A percentile compares a stretch with the other conserved stretches of the same genome.
Evolutionary conservation across 2,113 vertebrate species (phyloP).

Genomic region (Pangasianodon gigas): DNA sequence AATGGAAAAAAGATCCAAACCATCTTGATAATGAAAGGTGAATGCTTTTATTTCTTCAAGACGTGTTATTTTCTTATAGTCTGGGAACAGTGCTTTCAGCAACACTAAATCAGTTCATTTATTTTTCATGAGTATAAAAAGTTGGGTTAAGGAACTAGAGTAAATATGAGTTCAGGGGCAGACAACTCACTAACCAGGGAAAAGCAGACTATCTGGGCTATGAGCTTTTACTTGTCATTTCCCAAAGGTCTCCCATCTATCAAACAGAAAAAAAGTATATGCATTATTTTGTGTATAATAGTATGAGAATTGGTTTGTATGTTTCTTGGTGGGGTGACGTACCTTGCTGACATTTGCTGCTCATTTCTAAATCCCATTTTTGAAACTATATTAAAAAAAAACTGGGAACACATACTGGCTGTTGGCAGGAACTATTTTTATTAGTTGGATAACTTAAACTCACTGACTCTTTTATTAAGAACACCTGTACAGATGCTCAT

Average conservation of each 20-base stretch:
- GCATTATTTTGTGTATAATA: background rate
- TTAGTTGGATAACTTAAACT: background rate
- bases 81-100: background rate
- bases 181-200: background rate
- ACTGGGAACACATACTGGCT: background rate
- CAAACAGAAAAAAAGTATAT: background rate
- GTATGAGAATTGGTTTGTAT: background rate
- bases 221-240: background rate
- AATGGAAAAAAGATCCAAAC: background rate
- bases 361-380: background rate
- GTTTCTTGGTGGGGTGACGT: background rate
- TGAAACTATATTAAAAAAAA: background rate
- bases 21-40: conserved; percentile 21
- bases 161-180: background rate
- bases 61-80: background rate
- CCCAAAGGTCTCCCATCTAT: background rate
- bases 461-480: background rate
- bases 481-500: background rate
- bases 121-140: background rate
- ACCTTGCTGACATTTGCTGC: background rate
- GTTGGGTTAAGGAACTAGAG: background rate
- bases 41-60: background rate
- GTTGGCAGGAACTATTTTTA: too few species aligned
- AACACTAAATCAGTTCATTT: background rate
- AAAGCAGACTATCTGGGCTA: background rate